Percentiles rank a stretch among this genome's conserved stretches.
Conservation (phyloP, 2,113 vertebrate species). For the Vombatus ursinus region DNA sequence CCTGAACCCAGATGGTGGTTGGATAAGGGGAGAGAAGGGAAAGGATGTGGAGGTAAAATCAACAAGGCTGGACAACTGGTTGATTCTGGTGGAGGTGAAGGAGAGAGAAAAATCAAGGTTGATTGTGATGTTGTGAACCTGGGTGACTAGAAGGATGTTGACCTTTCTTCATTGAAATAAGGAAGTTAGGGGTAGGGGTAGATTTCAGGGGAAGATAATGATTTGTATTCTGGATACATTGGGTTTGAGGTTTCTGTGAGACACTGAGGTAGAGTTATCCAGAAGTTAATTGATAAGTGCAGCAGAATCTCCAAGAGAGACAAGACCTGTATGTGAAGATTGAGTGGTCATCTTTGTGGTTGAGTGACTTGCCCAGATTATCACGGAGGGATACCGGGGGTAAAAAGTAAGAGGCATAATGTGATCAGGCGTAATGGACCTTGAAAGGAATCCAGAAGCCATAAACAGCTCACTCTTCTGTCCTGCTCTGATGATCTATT, state of each 20-base stretch:
- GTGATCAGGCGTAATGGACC: not conserved
- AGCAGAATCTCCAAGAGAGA: not conserved
- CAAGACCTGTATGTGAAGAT: not conserved
- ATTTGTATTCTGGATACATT: not conserved
- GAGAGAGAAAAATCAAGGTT: not conserved
- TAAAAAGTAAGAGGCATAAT: not conserved
- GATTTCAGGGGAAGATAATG: not conserved
- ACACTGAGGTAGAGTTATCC: not conserved
- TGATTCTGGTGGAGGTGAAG: not conserved
- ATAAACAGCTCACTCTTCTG: not conserved
- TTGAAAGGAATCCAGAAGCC: not conserved
- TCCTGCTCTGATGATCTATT: not conserved
- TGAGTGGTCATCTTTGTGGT: not conserved
- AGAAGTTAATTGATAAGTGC: not conserved
- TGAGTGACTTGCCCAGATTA: not conserved
- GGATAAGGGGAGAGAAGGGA: not conserved
- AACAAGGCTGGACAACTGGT: not conserved
- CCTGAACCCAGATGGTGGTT: not conserved
- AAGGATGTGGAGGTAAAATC: not conserved
- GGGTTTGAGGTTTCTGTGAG: not conserved
- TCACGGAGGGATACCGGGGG: too few species aligned
- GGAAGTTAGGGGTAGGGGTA: not conserved
- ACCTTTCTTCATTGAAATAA: not conserved
- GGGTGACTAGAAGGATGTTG: not conserved
- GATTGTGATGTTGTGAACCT: not conserved